Conservation (phyloP, 2,113 vertebrate genomes). For the Etheostoma cragini region DNA sequence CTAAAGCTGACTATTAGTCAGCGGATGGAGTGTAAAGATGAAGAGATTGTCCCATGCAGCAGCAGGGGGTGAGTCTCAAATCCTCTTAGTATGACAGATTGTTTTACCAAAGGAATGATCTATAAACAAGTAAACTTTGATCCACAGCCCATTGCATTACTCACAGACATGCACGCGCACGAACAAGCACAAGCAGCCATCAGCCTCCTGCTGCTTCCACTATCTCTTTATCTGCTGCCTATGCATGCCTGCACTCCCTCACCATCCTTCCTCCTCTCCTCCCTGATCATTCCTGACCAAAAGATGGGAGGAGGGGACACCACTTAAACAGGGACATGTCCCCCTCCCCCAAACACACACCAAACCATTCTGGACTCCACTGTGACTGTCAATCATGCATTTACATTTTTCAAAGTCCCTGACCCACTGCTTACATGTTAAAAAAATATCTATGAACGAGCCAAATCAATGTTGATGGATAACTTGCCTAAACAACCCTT, state of each 20-base stretch:
- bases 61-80: constrained; percentile 6
- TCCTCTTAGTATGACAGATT: constrained; percentile 1
- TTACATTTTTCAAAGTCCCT: background rate
- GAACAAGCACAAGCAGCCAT: constrained; percentile 46
- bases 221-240: constrained; percentile 78
- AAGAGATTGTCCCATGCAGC: constrained; percentile 1
- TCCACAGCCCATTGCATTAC: constrained; percentile 30
- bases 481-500: background rate
- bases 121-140: constrained; percentile 59
- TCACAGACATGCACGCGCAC: constrained; percentile 14
- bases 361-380: background rate
- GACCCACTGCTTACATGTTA: background rate
- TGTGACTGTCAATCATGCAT: constrained; percentile 17
- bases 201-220: constrained; percentile 74
- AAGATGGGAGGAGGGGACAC: constrained; percentile 67
- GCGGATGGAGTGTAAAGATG: constrained; percentile 5
- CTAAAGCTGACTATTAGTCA: constrained; percentile 4
- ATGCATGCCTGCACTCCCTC: constrained; percentile 78
- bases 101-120: constrained; percentile 52
- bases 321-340: constrained; percentile 10
- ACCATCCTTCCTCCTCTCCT: constrained; percentile 45
- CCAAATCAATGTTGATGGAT: background rate
- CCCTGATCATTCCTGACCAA: constrained; percentile 51
- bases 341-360: constrained; percentile 43
- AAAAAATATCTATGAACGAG: background rate